phyloP scores from a whole-genome alignment of 2,888 invertebrate genomes.

The Drosophila anomelani region DNA sequence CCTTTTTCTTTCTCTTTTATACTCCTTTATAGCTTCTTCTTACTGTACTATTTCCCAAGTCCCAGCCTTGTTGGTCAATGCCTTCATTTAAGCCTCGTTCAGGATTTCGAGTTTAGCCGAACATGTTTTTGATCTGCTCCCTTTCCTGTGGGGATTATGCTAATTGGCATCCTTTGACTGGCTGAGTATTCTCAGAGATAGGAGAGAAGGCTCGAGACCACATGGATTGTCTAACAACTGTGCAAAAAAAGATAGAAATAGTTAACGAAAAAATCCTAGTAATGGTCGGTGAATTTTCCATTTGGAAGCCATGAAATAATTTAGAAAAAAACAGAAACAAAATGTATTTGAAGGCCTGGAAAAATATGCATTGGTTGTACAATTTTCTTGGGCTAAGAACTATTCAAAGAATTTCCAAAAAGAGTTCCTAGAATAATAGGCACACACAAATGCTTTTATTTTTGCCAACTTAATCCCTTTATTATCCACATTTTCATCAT shows the following conservation, averaged over 20 bases:
- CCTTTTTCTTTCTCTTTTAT: too few relatives aligned
- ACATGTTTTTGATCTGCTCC: background rate
- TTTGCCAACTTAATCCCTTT: constrained; percentile 1
- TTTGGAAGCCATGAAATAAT: background rate
- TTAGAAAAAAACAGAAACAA: background rate
- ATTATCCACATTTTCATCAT: background rate
- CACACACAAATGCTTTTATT: background rate
- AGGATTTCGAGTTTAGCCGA: background rate
- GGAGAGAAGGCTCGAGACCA: background rate
- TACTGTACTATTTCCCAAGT: background rate
- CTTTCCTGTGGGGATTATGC: constrained; percentile 21
- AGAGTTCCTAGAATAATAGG: background rate
- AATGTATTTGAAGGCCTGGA: too few relatives aligned
- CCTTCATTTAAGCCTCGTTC: constrained; percentile 1
- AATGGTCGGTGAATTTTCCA: background rate
- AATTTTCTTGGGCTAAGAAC: background rate
- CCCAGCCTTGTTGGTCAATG: background rate
- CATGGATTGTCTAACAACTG: background rate
- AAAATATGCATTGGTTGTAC: background rate
- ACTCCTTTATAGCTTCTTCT: background rate
- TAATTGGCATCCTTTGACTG: constrained; percentile 29
- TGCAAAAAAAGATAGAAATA: background rate
- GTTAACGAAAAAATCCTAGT: background rate
- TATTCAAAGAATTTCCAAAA: background rate
- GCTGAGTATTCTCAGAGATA: background rate